These are phyloP conservation scores for Dendronephthya gigantea DNA, from an alignment of 64 coral and sea anemone species.

Conservation along the genomic window DNA sequence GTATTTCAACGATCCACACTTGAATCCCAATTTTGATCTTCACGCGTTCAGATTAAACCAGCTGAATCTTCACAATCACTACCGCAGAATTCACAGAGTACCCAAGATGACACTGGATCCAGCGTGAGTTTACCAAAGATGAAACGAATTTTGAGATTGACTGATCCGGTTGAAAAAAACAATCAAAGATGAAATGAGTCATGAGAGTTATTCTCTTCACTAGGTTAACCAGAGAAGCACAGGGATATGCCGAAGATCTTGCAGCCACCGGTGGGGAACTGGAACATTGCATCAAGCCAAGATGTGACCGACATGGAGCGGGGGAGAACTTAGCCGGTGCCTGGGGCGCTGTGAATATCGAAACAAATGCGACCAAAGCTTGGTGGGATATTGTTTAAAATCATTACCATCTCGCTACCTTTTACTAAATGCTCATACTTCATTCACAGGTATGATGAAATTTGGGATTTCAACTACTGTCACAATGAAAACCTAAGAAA, in stretches of 20 bases:
- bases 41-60: neutral
- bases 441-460: neutral
- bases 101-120: neutral
- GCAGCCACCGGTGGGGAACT: neutral
- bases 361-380: neutral
- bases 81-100: neutral
- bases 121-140: neutral
- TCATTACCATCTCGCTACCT: too few species aligned
- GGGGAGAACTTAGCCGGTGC: constrained; percentile 1
- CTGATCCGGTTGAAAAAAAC: neutral
- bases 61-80: neutral
- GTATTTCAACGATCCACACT: neutral
- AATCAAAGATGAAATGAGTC: too few species aligned
- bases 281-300: neutral
- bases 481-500: neutral
- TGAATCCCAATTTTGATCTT: neutral
- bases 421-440: neutral
- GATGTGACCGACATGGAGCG: neutral
- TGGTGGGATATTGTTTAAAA: neutral
- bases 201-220: neutral
- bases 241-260: neutral
- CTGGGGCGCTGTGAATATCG: neutral
- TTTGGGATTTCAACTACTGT: neutral
- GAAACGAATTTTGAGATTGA: neutral
- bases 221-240: neutral